phyloP scores from a whole-genome alignment of 2,113 vertebrate genomes.

The Hiodon alosoides region DNA sequence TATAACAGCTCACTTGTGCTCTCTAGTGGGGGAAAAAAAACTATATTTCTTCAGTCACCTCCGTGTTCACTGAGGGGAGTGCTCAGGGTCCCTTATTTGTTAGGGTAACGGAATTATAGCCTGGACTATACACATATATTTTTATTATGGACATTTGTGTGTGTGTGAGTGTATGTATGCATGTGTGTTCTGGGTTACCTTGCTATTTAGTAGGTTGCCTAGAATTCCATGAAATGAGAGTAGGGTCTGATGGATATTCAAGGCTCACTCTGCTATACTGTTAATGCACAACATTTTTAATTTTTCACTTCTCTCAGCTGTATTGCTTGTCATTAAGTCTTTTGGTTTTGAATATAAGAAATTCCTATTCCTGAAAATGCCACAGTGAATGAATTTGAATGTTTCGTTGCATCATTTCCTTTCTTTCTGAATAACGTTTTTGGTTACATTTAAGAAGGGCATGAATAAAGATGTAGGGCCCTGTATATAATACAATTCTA shows the following conservation, averaged over 20 bases:
- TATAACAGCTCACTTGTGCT: not conserved
- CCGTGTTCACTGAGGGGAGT: not conserved
- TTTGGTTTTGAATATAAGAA: not conserved
- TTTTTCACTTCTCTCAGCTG: not conserved
- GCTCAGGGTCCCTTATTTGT: too few relatives aligned
- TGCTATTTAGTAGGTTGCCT: too few relatives aligned
- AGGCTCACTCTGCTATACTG: not conserved
- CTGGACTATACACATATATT: too few relatives aligned
- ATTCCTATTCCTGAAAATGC: not conserved
- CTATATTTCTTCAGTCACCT: not conserved
- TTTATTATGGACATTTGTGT: too few relatives aligned
- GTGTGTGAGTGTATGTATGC: too few relatives aligned
- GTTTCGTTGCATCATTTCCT: too few relatives aligned
- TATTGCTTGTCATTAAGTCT: not conserved
- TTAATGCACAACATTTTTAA: not conserved
- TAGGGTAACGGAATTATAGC: too few relatives aligned
- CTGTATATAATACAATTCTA: too few relatives aligned
- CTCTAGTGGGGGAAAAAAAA: conserved; percentile 1
- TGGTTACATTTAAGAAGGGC: too few relatives aligned
- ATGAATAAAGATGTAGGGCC: too few relatives aligned
- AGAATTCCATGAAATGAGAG: not conserved
- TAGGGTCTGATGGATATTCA: not conserved
- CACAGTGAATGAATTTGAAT: not conserved
- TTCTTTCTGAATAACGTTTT: too few relatives aligned
- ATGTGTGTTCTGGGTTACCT: too few relatives aligned